Evolutionary conservation across 2,888 invertebrate genomes (phyloP), one percentile per base, ranked within the genome.

Genomic region (Orchestes rusci): DNA sequence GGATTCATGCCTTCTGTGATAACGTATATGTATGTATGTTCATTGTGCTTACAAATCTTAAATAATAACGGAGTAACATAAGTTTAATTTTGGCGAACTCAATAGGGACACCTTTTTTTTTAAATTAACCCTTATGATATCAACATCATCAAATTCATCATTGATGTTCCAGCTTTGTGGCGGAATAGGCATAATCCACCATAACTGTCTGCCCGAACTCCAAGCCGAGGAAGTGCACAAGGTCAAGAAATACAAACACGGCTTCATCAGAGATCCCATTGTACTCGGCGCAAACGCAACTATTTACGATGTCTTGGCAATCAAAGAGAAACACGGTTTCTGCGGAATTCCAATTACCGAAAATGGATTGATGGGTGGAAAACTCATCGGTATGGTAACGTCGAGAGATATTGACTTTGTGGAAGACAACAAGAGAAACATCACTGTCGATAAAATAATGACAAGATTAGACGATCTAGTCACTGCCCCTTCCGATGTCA

Each of bases 191-290:
- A 91, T 96, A 53, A 93, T 97, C 54, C 96, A 97, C 70, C 91
- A 94, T 67, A 97, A 97, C 69, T 97, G 95, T 67, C 82, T 89
- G 1, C 77, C 90, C 1, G 90, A 93, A 54, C 90, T 89, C 66
- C 96, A 96, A 70, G 92, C 94, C 17, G 86, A 85, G 63, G 94
- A 97, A 76, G 95, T 96, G 12, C 77, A 82, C 54, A 95, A 94
- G 77, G 96, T 97, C 1, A 96, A 96, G 72, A 94, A 96, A 69
- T 99, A 97, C 70, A 96, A 99, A 67, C 99, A 99, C 68, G 99
- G 99, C 4, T 99, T 99, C 64, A 99, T 99, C 59, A 78, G 92
- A 50, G 93, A 96, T 67, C 99, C 99, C 1, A 84, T 95, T 10
- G 95, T 96, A 35, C 78, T 99, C 70, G 84, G 88, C 10, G 92